phyloP scores from a whole-genome alignment of 1,140 invertebrate species.

The Drosophila ananassae region DNA sequence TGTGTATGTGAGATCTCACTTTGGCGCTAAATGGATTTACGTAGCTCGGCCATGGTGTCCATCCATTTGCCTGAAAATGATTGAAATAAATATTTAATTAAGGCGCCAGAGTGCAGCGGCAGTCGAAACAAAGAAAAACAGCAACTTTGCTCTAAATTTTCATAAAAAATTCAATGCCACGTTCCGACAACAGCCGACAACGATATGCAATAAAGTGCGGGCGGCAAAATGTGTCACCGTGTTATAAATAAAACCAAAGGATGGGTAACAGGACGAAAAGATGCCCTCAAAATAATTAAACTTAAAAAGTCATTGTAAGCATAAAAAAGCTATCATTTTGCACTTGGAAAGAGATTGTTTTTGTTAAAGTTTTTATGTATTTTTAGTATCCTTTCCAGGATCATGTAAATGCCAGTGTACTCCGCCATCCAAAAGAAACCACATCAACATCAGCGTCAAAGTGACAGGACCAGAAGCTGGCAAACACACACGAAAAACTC shows the following conservation, averaged over 20 bases:
- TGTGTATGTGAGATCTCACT: conserved; percentile 42
- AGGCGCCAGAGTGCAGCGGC: conserved; percentile 54
- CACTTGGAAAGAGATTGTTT: neutral
- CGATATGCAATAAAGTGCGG: conserved; percentile 70
- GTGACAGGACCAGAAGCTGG: conserved; percentile 73
- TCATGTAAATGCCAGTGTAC: neutral
- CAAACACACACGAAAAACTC: conserved; percentile 47
- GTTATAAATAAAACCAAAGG: conserved; percentile 41
- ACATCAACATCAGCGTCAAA: conserved; percentile 69
- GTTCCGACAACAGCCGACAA: conserved; percentile 41
- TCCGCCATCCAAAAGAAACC: neutral
- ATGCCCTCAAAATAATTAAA: conserved; percentile 16
- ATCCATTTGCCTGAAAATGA: conserved; percentile 68
- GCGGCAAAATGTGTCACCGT: conserved; percentile 64
- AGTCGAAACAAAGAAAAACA: conserved; percentile 22
- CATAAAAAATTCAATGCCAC: conserved; percentile 79
- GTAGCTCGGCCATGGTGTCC: conserved; percentile 30
- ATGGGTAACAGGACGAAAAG: neutral
- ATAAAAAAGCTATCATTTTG: neutral
- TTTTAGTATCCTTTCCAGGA: neutral
- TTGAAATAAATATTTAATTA: conserved; percentile 81
- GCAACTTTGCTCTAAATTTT: conserved; percentile 72
- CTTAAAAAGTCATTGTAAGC: neutral
- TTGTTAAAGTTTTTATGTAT: neutral
- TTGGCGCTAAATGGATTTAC: conserved; percentile 31